Base-by-base conservation (phyloP, 2,113 vertebrate genomes). In the Gymnorhina tibicen region DNA sequence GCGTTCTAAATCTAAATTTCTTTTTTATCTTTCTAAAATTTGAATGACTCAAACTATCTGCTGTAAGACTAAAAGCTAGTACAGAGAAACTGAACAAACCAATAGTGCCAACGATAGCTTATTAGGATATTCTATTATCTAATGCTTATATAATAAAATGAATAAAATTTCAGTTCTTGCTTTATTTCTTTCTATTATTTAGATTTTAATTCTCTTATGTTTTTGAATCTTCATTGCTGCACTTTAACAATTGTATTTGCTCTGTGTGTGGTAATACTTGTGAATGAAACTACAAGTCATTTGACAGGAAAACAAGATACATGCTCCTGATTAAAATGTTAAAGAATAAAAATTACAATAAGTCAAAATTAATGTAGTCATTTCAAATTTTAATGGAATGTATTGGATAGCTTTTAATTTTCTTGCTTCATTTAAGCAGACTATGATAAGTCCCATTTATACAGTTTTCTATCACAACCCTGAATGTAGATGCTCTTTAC, bases 1-100 rank as follows among this genome's bases (percentile, higher is more conserved):
- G 6, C 1, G 4, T n/a, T 39, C 13, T 77, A 93, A 85, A 93
- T 87, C 26, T 77, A 85, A 52, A 80, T 59, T 9, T 52, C 72
- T 33, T n/a, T 87, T 81, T 63, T 35, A 47, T 94, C 59, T 96
- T 95, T 94, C 64, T 96, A 85, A 91, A 91, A 92, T 60, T 42
- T 94, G 75, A 89, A 84, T 8, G 53, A 47, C 56, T 95, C 58
- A 62, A n/a, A 68, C 32, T 72, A 58, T 46, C 7, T 6, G 3
- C 56, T 41, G 0, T 47, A 72, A 84, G 39, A 72, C 28, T 92
- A 68, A 93, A 93, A 85, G 47, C 26, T 62, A 72, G 33, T 91
- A 33, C 66, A 94, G 81, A 77, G 62, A 63, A 93, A 94, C 79
- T 74, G 46, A 86, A 50, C 42, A 76, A 87, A 85, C 14, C 44